Base-by-base conservation (phyloP, 1,140 invertebrate species). In the Philaenus spumarius region DNA sequence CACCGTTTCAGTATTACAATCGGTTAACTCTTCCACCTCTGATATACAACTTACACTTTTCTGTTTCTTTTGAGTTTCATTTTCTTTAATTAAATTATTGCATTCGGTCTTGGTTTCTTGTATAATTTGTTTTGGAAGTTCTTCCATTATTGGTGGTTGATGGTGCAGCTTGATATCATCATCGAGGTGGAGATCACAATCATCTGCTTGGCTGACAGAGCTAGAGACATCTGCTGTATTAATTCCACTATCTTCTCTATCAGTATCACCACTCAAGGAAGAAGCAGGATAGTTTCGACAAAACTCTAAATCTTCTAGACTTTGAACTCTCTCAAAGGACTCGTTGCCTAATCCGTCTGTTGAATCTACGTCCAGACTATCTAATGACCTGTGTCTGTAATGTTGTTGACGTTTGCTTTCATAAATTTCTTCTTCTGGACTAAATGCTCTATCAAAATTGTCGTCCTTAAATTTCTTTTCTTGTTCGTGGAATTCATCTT, bases 231-330 rank as follows among this genome's bases (percentile, higher is more conserved):
- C 85, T 1, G 83, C 83, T 23, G 85, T 89, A 62, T 90, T 87
- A 52, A 90, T 89, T 2, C 87, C 88, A 55, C 86, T 89, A 64
- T 90, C 87, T 69, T 90, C 87, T 12, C 84, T 77, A 71, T 89
- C 84, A 9, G 84, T 85, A 53, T 87, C 84, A 48, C 76, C 78
- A 37, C 67, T 70, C 23, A 70, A 58, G 20, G 66, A 66, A 1
- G 78, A 80, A 0, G 78, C 71, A 17, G 77, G 76, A 62, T 81
- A 81, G 60, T 73, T 73, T 2, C 66, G 62, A 11, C 71, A 67
- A 67, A 81, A 74, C 72, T 83, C 72, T 69, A 82, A 63, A 72
- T 82, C 77, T 54, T 84, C 81, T 30, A 83, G 74, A 64, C 82
- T 84, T 66, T 83, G 83, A 15, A 84, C 80, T 42, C 82, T 76